Base-by-base conservation (phyloP, 2,113 vertebrate genomes). In the Brienomyrus longianalis region DNA sequence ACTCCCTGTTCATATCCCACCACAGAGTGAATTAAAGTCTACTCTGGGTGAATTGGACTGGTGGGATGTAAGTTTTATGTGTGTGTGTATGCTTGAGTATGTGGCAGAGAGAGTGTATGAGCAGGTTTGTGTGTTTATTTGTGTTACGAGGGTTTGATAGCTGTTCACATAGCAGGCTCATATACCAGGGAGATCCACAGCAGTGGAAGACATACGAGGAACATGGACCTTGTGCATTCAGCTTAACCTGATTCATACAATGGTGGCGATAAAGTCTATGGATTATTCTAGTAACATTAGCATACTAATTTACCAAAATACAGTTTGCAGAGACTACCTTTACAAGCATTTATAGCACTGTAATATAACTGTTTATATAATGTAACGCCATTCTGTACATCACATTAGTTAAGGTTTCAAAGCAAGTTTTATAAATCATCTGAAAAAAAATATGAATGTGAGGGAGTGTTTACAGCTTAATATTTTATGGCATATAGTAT, bases 1-100 rank as follows among this genome's bases (percentile, higher is more conserved):
- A 91, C 89, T 89, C 91, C 74, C 50, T 89, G 83, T 92, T 88
- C 80, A 70, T n/a, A 74, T 56, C 91, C 86, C 87, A 88, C 93
- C 88, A 83, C 47, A 66, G 47, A 77, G 62, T 77, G 88, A 77
- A 80, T 80, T 80, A 77, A 88, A 52, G 74, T 83, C 66, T 83
- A 47, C n/a, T 83, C 48, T n/a, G 48, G 66, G 70, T 80, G 48
- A 84, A 84, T 17, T 51, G 70, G 59, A 43, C 11, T 74, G 11
- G 88, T 50, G 43, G 47, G 54, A 31, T 31, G 13, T 62, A 31
- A 15, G 51, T 66, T 47, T 62, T n/a, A 7, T 80, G 70, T 51
- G 48, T 51, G 66, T 80, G 48, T 19, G 27, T 87, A 35, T 31
- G 88, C 15, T 39, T 39, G 39, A 39, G 50, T 35, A 15, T 51